phyloP scores from a whole-genome alignment of 2,797 vertebrate species.

The Bradypus variegatus region DNA sequence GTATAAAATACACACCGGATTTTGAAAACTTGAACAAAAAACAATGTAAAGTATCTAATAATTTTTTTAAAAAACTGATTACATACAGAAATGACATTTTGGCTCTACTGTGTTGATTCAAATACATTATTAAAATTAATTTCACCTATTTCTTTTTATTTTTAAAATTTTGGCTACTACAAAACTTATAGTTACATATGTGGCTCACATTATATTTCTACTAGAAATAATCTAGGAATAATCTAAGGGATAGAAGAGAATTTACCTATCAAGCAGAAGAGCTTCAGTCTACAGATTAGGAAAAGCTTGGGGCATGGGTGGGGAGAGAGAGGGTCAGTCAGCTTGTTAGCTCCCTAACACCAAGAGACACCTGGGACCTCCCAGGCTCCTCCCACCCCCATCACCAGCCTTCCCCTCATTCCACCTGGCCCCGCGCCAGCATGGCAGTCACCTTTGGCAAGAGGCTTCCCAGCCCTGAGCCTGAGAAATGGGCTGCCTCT shows the following conservation, averaged over 20 bases:
- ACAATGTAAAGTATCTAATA: not conserved
- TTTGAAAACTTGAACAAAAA: not conserved
- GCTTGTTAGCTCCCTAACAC: not conserved
- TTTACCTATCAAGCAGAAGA: not conserved
- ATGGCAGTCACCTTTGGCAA: not conserved
- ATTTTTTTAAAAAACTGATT: not conserved
- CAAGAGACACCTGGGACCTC: not conserved
- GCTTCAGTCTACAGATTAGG: not conserved
- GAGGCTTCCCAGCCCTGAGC: not conserved
- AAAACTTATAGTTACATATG: not conserved
- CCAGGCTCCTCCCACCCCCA: accelerated
- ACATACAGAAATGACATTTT: not conserved
- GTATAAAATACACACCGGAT: not conserved
- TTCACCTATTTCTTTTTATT: not conserved
- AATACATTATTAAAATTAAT: slow-evolving; percentile 1
- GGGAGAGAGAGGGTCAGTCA: too few relatives aligned
- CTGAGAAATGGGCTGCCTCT: not conserved
- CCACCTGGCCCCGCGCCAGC: too few relatives aligned
- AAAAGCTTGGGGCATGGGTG: not conserved
- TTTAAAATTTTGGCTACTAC: not conserved
- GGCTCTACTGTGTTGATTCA: not conserved
- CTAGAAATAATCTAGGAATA: not conserved
- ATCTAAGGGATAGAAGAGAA: not conserved
- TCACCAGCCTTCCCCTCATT: not conserved
- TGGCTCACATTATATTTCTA: not conserved